Conservation (phyloP, 2,113 vertebrate species). For the Marcusenius ussheri region DNA sequence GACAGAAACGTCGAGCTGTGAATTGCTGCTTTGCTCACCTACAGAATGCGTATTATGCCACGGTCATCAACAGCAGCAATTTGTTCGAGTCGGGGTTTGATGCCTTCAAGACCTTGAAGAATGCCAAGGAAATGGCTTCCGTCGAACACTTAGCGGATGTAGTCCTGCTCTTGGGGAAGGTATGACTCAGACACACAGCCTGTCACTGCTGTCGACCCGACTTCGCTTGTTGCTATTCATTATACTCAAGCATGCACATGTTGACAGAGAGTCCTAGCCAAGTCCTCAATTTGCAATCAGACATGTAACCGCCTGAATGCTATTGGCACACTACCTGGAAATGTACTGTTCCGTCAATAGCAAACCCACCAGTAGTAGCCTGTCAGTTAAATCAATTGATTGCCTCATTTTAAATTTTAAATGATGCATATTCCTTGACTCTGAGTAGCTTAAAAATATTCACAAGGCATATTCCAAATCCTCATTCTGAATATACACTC, state of each 20-base stretch:
- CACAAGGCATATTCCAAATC: no score
- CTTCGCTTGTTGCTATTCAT: neutral
- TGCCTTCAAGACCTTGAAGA: slow-evolving; percentile 86
- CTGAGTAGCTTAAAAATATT: no score
- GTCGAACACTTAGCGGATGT: slow-evolving; percentile 95
- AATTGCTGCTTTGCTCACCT: neutral
- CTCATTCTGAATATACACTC: no score
- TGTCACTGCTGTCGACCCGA: neutral
- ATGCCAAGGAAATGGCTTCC: slow-evolving; percentile 81
- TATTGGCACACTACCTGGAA: neutral
- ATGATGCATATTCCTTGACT: no score
- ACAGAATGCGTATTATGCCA: slow-evolving; percentile 92
- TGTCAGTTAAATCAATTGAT: no score
- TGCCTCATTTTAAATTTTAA: no score
- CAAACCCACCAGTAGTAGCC: no score
- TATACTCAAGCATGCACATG: neutral
- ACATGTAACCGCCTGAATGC: neutral
- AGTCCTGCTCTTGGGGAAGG: slow-evolving; percentile 94
- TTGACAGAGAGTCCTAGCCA: neutral
- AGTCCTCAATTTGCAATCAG: neutral
- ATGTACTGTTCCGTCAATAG: no score
- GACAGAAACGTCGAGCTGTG: neutral
- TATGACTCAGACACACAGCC: slow-evolving; percentile 41
- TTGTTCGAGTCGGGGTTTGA: slow-evolving; percentile 96
- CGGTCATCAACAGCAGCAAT: slow-evolving; percentile 94